phyloP scores from a whole-genome alignment of 35 echinoderm and acorn worm species.

The Strongylocentrotus purpuratus region DNA sequence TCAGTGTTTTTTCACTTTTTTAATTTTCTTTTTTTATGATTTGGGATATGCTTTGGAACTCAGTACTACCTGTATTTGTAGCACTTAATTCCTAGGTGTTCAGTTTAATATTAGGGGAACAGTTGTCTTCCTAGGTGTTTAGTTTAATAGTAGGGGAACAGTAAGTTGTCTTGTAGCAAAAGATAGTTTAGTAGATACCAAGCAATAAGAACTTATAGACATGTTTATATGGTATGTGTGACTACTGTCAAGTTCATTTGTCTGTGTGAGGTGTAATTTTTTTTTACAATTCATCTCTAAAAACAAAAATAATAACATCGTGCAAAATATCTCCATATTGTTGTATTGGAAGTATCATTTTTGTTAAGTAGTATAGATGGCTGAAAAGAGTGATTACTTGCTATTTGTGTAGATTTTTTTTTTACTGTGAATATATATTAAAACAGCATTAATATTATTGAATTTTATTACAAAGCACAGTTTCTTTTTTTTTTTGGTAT shows the following conservation, averaged over 20 bases:
- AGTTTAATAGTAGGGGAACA: background rate
- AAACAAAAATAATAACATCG: background rate
- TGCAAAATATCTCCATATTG: constrained; percentile 4
- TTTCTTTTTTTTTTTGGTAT: constrained; percentile 3
- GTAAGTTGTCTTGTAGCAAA: background rate
- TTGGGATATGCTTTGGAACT: background rate
- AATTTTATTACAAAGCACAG: constrained; percentile 44
- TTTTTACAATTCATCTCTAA: background rate
- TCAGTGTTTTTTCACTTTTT: background rate
- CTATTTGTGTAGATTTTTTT: constrained; percentile 50
- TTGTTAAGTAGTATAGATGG: constrained; percentile 36
- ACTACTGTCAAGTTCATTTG: background rate
- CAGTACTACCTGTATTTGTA: constrained; percentile 49
- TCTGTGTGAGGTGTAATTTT: background rate
- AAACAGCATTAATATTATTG: constrained; percentile 51
- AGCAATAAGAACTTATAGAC: background rate
- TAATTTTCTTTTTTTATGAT: constrained; percentile 6
- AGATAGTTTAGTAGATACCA: background rate
- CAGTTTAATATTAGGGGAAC: background rate
- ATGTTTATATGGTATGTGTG: background rate
- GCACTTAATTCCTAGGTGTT: background rate
- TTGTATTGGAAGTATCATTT: background rate
- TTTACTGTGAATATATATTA: constrained; percentile 52
- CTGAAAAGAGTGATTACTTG: constrained; percentile 31
- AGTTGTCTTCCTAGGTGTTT: background rate